Percentiles rank a stretch among this genome's conserved stretches.
Evolutionary conservation across 1,140 invertebrate species (phyloP).

Genomic region (Sycophaga agraensis): DNA sequence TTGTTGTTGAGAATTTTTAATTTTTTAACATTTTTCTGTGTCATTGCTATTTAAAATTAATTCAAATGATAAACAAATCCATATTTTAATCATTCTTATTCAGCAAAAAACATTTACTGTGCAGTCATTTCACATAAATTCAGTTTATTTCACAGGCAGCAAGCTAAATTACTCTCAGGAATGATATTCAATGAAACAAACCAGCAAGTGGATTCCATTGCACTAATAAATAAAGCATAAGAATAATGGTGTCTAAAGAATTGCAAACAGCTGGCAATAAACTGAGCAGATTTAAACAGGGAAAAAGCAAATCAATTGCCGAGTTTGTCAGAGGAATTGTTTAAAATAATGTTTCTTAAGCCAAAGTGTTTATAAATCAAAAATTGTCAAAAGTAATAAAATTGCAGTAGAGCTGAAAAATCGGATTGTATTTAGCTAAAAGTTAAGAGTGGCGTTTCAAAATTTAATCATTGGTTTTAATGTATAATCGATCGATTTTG

Average conservation of each 20-base stretch:
- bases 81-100: too few species aligned
- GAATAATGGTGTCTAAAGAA: constrained; percentile 20
- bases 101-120: too few species aligned
- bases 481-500: too few species aligned
- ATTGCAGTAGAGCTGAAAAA: background rate
- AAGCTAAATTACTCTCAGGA: constrained; percentile 45
- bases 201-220: constrained; percentile 44
- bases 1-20: constrained; percentile 14
- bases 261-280: constrained; percentile 22
- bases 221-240: constrained; percentile 19
- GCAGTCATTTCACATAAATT: constrained; percentile 38
- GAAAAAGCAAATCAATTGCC: constrained; percentile 5
- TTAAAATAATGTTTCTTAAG: background rate
- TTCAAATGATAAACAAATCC: constrained; percentile 3
- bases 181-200: constrained; percentile 46
- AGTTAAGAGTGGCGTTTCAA: background rate
- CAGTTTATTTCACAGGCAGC: constrained; percentile 53
- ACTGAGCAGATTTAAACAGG: constrained; percentile 5
- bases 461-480: too few species aligned
- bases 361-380: background rate
- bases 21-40: constrained; percentile 19
- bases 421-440: background rate
- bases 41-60: constrained; percentile 20
- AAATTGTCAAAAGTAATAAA: background rate
- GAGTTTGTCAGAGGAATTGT: background rate